A percentile compares a stretch with the other conserved stretches of the same genome.
These are phyloP conservation scores for Tragelaphus imberbis DNA, from an alignment of 2,113 vertebrate species.

Conservation along the genomic window DNA sequence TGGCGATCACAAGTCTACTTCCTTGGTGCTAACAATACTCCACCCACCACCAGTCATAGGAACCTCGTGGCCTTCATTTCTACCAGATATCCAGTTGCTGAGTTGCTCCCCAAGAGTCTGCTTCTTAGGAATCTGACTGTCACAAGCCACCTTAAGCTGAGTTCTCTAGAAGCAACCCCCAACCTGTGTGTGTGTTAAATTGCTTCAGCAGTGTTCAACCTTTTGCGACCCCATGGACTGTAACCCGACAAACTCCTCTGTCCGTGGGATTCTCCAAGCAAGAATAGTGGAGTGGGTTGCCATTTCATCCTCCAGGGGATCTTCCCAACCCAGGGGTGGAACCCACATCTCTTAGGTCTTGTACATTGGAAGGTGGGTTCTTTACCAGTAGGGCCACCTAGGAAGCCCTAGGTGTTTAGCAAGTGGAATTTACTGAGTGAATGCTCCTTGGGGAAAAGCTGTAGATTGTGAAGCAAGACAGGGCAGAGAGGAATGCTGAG, in stretches of 20 bases:
- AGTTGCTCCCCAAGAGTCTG: no score
- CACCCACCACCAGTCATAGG: no score
- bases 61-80: no score
- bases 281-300: background rate
- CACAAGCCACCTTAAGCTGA: background rate
- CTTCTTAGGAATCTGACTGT: no score
- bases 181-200: background rate
- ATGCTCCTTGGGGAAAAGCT: no score
- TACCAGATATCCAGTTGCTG: no score
- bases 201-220: background rate
- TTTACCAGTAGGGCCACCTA: no score
- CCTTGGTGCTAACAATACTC: no score
- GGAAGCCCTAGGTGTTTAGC: no score
- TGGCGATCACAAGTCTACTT: no score
- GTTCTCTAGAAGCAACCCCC: background rate
- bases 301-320: background rate
- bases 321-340: background rate
- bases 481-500: background rate
- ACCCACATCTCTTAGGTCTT: background rate
- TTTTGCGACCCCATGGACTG: accelerated
- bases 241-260: background rate
- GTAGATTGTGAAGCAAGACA: accelerated
- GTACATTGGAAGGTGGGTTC: no score
- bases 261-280: background rate
- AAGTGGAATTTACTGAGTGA: background rate